Conservation (phyloP, 2,888 invertebrate genomes). For the Athalia cordata region DNA sequence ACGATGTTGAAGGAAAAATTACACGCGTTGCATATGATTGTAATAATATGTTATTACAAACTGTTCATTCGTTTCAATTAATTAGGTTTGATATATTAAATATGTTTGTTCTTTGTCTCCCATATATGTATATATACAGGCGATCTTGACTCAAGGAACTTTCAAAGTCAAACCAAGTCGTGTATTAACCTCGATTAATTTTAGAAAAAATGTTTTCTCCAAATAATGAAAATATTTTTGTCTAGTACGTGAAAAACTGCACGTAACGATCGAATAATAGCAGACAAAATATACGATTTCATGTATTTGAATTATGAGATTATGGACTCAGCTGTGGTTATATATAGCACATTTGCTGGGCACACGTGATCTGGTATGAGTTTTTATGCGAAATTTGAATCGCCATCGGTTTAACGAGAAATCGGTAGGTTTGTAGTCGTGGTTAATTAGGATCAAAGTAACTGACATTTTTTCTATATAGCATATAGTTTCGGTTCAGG, state of each 20-base stretch:
- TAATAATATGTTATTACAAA: slow-evolving; percentile 34
- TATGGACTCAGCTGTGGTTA: too few relatives aligned
- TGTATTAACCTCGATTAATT: background rate
- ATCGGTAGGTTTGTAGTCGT: slow-evolving; percentile 43
- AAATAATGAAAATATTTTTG: background rate
- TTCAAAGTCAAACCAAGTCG: background rate
- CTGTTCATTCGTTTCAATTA: slow-evolving; percentile 24
- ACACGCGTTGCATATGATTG: background rate
- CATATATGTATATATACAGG: background rate
- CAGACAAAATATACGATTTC: too few relatives aligned
- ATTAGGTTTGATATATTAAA: slow-evolving; percentile 9
- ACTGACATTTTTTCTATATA: too few relatives aligned
- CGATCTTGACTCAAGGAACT: background rate
- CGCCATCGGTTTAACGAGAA: slow-evolving; percentile 40
- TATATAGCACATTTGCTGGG: too few relatives aligned
- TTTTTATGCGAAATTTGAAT: slow-evolving; percentile 38
- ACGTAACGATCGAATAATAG: background rate
- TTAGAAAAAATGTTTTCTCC: background rate
- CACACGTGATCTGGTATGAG: background rate
- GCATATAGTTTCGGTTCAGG: too few relatives aligned
- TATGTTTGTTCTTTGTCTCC: slow-evolving; percentile 18
- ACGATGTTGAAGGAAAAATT: background rate
- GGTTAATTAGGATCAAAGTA: slow-evolving; percentile 38
- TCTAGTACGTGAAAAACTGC: background rate
- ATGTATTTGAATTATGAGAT: too few relatives aligned